Evolutionary conservation across 2,113 vertebrate genomes (phyloP).

Genomic region (Cepphus grylle): DNA sequence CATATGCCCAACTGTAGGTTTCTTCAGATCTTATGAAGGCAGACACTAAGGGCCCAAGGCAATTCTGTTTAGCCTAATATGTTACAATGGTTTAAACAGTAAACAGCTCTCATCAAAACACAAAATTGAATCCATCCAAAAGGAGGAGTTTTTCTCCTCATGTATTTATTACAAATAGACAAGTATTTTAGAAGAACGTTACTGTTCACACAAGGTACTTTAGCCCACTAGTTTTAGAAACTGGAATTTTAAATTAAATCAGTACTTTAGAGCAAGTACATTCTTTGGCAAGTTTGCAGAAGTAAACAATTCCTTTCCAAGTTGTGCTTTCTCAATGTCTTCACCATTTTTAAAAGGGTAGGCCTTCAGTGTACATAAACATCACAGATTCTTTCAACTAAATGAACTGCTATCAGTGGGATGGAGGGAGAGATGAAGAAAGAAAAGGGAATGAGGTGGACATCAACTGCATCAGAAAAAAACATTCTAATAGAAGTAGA

Average conservation of each 20-base stretch:
- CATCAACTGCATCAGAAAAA: background rate
- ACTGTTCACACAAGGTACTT: background rate
- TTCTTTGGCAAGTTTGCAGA: background rate
- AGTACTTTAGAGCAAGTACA: background rate
- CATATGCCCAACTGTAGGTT: fast-evolving
- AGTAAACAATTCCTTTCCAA: background rate
- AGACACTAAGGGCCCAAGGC: background rate
- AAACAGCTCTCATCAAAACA: background rate
- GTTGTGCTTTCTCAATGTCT: background rate
- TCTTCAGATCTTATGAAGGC: background rate
- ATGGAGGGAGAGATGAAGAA: background rate
- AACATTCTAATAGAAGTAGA: background rate
- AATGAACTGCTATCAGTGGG: background rate
- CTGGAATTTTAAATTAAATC: background rate
- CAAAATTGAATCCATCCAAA: background rate
- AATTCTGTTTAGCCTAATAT: background rate
- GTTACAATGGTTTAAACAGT: background rate
- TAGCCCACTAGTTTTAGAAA: background rate
- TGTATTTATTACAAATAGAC: background rate
- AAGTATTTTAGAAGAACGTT: background rate
- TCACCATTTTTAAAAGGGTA: background rate
- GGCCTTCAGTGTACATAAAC: background rate
- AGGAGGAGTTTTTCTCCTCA: background rate
- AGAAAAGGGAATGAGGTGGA: background rate
- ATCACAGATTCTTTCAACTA: background rate